Conservation (phyloP, 1,140 invertebrate genomes). For the Cryptotermes secundus region DNA sequence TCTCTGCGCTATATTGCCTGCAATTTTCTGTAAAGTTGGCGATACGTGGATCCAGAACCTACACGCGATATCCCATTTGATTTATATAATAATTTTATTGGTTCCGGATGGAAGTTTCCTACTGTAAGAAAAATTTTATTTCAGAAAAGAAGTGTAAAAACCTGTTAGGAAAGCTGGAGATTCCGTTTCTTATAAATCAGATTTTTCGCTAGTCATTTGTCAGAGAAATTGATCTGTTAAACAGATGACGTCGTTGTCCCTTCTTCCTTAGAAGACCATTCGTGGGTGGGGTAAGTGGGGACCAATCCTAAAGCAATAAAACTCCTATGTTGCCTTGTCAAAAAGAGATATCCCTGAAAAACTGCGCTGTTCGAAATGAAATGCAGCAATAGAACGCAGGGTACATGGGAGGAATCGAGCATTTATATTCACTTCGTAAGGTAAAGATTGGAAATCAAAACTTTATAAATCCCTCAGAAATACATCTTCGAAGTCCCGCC, state of each 20-base stretch:
- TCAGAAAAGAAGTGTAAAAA: background rate
- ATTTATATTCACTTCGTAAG: no score
- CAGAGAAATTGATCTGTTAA: slow-evolving; percentile 17
- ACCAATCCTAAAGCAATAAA: background rate
- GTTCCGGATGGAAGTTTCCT: background rate
- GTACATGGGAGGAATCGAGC: no score
- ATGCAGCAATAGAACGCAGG: background rate
- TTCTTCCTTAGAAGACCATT: background rate
- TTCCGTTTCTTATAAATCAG: background rate
- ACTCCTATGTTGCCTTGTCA: background rate
- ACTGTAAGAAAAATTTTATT: background rate
- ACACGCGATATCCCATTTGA: background rate
- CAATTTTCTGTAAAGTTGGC: background rate
- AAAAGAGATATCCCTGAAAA: background rate
- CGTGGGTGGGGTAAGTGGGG: background rate
- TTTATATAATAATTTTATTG: slow-evolving; percentile 17
- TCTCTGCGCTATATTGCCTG: background rate
- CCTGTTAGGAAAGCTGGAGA: background rate
- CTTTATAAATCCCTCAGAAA: no score
- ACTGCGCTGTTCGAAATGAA: background rate
- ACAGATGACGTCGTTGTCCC: background rate
- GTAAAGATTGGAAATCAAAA: no score
- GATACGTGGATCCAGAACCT: background rate
- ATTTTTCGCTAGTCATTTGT: slow-evolving; percentile 10
- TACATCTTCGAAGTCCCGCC: no score